Conservation (phyloP, 2,113 vertebrate genomes). For the Sakesphorus luctuosus region DNA sequence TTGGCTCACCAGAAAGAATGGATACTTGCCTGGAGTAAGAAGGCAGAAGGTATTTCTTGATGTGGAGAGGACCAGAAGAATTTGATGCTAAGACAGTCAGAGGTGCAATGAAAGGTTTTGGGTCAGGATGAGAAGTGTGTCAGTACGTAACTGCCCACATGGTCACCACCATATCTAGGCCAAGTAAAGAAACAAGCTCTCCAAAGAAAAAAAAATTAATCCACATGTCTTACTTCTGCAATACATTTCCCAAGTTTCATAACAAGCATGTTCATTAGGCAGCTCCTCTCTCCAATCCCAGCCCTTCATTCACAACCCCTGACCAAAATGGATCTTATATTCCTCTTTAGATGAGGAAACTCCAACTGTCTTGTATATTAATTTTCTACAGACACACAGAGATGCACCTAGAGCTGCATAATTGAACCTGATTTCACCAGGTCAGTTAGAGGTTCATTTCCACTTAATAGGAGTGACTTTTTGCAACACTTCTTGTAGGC, state of each 20-base stretch:
- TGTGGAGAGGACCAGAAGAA: not conserved
- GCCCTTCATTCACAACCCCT: not conserved
- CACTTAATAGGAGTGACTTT: not conserved
- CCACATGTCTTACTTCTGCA: not conserved
- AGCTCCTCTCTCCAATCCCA: not conserved
- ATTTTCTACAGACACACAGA: not conserved
- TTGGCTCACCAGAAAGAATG: not conserved
- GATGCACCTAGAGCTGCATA: not conserved
- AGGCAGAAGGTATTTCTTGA: not conserved
- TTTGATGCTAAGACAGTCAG: not conserved
- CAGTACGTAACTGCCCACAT: not conserved
- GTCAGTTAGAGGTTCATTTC: not conserved
- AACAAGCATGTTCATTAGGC: not conserved
- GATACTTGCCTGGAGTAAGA: not conserved
- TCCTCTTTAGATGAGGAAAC: conserved; percentile 5
- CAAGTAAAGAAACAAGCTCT: not conserved
- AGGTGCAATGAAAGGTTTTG: not conserved
- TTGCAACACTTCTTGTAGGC: not conserved
- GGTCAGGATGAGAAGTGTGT: not conserved
- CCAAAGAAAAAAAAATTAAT: not conserved
- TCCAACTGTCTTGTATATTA: not conserved
- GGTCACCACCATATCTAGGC: too few relatives aligned
- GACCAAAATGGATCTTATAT: not conserved
- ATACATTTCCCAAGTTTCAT: not conserved
- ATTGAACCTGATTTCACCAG: not conserved